Evolutionary conservation across 2,888 invertebrate genomes (phyloP).

Genomic region (Rotaria magnacalcarata): DNA sequence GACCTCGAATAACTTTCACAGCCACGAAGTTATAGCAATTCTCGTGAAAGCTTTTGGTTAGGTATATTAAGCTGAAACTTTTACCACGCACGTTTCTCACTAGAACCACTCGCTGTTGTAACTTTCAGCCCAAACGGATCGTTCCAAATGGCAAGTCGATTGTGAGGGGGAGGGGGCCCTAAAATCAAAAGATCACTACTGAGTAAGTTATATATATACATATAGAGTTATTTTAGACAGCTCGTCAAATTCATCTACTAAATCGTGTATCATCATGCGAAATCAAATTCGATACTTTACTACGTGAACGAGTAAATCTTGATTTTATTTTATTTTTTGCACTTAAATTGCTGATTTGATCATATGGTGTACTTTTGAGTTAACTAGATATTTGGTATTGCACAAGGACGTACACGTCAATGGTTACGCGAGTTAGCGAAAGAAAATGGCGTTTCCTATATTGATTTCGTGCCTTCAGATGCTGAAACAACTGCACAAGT

Average conservation of each 20-base stretch:
- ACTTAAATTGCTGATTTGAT: no score
- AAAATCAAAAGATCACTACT: no score
- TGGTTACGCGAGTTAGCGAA: slow-evolving; percentile 19
- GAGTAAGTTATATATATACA: no score
- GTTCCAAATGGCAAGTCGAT: no score
- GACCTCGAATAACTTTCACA: no score
- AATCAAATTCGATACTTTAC: background rate
- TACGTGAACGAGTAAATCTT: background rate
- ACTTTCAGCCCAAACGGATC: no score
- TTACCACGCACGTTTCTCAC: no score
- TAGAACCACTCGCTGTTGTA: no score
- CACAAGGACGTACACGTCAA: slow-evolving; percentile 4
- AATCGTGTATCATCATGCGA: background rate
- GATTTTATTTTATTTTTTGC: background rate
- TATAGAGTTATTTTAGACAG: background rate
- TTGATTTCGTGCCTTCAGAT: background rate
- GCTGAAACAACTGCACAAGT: background rate
- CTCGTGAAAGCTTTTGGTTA: no score
- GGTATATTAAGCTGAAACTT: no score
- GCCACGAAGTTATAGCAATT: no score
- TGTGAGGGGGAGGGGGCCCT: no score
- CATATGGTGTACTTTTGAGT: background rate
- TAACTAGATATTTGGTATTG: slow-evolving; percentile 20
- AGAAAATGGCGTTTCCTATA: background rate
- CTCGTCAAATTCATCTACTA: background rate